Conservation (phyloP, 2,888 invertebrate species). For the Ametastegia equiseti region DNA sequence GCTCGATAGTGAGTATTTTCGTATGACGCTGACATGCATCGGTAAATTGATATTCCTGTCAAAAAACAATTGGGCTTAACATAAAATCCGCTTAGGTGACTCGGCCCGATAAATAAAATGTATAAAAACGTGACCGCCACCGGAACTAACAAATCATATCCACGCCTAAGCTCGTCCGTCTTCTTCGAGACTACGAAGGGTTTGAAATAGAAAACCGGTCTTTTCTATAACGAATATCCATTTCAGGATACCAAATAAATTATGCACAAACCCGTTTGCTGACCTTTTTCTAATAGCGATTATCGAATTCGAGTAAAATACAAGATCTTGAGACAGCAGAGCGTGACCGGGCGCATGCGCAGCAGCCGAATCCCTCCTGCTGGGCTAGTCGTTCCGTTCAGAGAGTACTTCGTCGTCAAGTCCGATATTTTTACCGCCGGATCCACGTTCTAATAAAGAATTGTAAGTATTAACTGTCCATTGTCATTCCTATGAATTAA, state of each 20-base stretch:
- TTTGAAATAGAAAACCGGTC: not conserved
- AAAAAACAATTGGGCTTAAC: not conserved
- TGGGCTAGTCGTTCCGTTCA: conserved; percentile 55
- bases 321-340: not conserved
- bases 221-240: not conserved
- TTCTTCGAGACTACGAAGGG: conserved; percentile 59
- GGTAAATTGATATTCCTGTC: not conserved
- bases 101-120: not conserved
- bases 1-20: not conserved
- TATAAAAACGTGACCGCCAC: conserved; percentile 9
- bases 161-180: conserved; percentile 55
- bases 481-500: not conserved
- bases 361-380: conserved; percentile 47
- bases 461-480: conserved; percentile 60
- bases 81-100: not conserved
- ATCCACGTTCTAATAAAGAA: conserved; percentile 59
- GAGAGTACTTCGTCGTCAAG: conserved; percentile 48
- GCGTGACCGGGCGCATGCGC: conserved; percentile 59
- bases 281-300: not conserved
- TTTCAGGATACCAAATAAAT: not conserved
- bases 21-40: not conserved
- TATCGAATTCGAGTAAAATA: not conserved
- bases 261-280: not conserved
- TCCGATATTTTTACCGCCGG: conserved; percentile 61
- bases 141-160: conserved; percentile 39